Conservation (phyloP, 2,797 vertebrate species). For the Erethizon dorsatum region DNA sequence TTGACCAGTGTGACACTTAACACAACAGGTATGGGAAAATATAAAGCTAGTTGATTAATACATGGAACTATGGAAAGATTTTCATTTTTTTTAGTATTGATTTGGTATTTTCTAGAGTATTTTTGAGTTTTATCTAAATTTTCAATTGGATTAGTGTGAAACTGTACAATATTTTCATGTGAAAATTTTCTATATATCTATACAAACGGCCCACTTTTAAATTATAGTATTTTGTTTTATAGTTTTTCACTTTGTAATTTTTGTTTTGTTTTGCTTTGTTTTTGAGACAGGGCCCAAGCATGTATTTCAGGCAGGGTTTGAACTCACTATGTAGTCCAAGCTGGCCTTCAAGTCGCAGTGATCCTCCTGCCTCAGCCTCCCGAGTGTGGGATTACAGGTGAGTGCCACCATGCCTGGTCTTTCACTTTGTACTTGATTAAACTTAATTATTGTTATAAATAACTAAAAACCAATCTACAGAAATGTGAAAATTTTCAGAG, state of each 20-base stretch:
- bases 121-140: background rate
- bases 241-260: background rate
- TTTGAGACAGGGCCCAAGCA: no score
- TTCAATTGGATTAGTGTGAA: background rate
- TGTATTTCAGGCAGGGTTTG: no score
- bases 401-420: no score
- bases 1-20: background rate
- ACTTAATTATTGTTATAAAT: background rate
- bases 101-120: background rate
- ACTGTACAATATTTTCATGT: background rate
- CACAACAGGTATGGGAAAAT: background rate
- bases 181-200: background rate
- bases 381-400: no score
- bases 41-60: background rate
- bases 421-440: no score
- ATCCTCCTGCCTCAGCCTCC: no score
- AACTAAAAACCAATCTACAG: background rate
- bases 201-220: background rate
- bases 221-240: background rate
- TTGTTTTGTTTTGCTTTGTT: no score
- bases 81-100: background rate
- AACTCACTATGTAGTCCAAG: no score
- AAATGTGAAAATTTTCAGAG: background rate
- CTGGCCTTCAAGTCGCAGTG: no score
- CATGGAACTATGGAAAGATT: background rate